Evolutionary conservation across 2,888 invertebrate genomes (phyloP).

Genomic region (Dicycla oo): DNA sequence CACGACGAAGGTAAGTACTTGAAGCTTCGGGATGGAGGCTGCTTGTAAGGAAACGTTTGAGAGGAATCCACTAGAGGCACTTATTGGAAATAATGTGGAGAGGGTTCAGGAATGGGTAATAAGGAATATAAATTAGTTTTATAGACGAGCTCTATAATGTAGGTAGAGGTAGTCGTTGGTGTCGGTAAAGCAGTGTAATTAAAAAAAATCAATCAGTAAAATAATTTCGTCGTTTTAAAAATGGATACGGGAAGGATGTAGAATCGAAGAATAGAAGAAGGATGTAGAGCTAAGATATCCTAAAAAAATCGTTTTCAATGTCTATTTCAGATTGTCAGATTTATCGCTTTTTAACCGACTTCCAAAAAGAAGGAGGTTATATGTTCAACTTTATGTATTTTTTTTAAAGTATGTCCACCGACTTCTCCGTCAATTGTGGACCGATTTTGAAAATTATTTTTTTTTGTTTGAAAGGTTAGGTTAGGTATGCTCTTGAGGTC

Average conservation of each 20-base stretch:
- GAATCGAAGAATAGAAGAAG: background rate
- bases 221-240: background rate
- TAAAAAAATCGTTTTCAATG: background rate
- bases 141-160: background rate
- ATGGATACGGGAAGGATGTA: too few species aligned
- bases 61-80: conserved; percentile 33
- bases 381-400: too few species aligned
- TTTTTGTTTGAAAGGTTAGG: too few species aligned
- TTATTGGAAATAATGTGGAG: conserved; percentile 46
- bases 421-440: too few species aligned
- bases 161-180: background rate
- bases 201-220: background rate
- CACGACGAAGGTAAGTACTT: conserved; percentile 46
- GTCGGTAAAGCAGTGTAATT: background rate
- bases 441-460: too few species aligned
- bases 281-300: too few species aligned
- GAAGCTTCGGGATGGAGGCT: conserved; percentile 28
- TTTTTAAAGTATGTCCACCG: too few species aligned
- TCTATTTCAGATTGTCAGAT: background rate
- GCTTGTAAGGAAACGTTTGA: conserved; percentile 36
- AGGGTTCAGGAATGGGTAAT: conserved; percentile 43
- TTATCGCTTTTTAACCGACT: too few species aligned
- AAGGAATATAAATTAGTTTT: conserved; percentile 37
- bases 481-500: too few species aligned
- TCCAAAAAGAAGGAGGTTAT: too few species aligned